phyloP scores from a whole-genome alignment of 2,888 invertebrate genomes.

The Calliphora vomitoria region DNA sequence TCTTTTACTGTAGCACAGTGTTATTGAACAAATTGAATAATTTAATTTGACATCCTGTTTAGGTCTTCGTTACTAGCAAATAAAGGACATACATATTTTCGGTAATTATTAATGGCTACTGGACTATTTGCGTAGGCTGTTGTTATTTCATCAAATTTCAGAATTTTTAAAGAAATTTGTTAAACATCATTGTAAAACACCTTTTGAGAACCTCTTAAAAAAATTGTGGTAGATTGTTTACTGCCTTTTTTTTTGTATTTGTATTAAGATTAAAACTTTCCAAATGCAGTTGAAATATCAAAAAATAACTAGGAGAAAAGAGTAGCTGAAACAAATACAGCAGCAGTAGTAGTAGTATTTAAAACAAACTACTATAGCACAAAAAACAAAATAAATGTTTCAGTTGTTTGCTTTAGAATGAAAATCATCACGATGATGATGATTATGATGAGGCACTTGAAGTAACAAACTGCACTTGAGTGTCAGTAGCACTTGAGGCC shows the following conservation, averaged over 20 bases:
- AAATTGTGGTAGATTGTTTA: not conserved
- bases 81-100: not conserved
- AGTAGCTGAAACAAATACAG: slow-evolving; percentile 28
- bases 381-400: slow-evolving; percentile 42
- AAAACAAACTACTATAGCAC: not conserved
- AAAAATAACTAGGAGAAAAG: not conserved
- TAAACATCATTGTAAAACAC: slow-evolving; percentile 42
- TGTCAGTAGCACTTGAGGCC: slow-evolving; percentile 68
- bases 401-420: slow-evolving; percentile 16
- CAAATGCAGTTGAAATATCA: slow-evolving; percentile 26
- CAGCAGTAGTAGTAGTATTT: slow-evolving; percentile 4
- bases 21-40: too few species aligned
- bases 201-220: slow-evolving; percentile 22
- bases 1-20: too few species aligned
- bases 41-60: too few species aligned
- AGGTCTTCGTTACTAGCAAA: too few species aligned
- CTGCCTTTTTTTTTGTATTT: slow-evolving; percentile 37
- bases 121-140: slow-evolving; percentile 36
- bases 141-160: slow-evolving; percentile 7
- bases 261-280: slow-evolving; percentile 50
- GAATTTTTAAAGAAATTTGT: slow-evolving; percentile 43
- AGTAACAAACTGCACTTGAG: slow-evolving; percentile 75
- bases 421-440: slow-evolving; percentile 52
- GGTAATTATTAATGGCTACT: not conserved
- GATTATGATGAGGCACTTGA: slow-evolving; percentile 72